Evolutionary conservation across 2,797 vertebrate genomes (phyloP).

Genomic region (Alectoris magna): DNA sequence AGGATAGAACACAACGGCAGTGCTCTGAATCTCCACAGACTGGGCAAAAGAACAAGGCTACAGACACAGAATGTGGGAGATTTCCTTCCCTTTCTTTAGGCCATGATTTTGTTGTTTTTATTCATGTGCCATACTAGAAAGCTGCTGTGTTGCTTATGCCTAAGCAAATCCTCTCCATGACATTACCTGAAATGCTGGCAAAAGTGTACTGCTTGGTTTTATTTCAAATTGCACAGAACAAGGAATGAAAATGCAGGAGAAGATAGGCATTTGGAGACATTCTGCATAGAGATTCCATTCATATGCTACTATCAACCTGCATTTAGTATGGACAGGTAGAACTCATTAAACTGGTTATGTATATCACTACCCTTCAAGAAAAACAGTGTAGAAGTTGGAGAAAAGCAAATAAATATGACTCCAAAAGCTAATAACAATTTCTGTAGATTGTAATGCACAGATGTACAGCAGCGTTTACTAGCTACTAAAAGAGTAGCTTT

Average conservation of each 20-base stretch:
- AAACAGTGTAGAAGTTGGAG: background rate
- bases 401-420: background rate
- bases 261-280: background rate
- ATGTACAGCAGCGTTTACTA: constrained; percentile 17
- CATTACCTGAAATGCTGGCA: background rate
- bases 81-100: background rate
- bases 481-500: background rate
- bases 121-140: background rate
- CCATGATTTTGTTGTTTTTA: background rate
- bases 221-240: background rate
- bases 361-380: background rate
- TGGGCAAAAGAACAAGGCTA: background rate
- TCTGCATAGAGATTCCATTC: background rate
- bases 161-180: background rate
- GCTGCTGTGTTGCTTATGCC: background rate
- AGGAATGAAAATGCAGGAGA: background rate
- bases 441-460: background rate
- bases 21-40: background rate
- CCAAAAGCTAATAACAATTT: constrained; percentile 13
- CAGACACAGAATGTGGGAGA: background rate
- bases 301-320: background rate
- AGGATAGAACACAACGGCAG: background rate
- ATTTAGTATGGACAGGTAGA: background rate
- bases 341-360: background rate
- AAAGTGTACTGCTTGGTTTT: background rate